A percentile compares a stretch with the other conserved stretches of the same genome.
Evolutionary conservation across 2,888 invertebrate species (phyloP).

Genomic region (Sclerodermus sp.): DNA sequence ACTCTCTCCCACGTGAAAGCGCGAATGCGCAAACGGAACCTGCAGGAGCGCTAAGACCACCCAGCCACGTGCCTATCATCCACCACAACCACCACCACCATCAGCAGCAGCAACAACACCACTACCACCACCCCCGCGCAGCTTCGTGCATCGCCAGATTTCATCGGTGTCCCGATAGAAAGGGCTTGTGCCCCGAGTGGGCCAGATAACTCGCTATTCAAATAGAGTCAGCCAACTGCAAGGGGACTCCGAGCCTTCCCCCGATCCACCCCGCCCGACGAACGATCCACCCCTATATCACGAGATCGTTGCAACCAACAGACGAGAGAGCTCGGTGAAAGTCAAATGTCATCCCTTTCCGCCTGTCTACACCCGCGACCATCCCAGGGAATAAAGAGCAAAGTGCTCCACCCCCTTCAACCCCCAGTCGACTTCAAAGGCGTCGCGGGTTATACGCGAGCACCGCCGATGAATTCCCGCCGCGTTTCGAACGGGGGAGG

Average conservation of each 20-base stretch:
- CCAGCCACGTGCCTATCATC: too few species aligned
- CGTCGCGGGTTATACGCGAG: too few species aligned
- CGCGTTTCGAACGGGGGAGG: too few species aligned
- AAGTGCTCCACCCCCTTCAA: conserved; percentile 20
- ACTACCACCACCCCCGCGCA: too few species aligned
- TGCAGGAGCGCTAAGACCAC: too few species aligned
- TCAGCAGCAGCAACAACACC: too few species aligned
- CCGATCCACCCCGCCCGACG: too few species aligned
- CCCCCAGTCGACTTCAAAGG: too few species aligned
- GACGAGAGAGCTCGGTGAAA: conserved; percentile 8
- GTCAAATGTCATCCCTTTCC: conserved; percentile 18
- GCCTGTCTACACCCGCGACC: neutral
- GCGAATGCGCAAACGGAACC: neutral
- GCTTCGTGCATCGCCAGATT: conserved; percentile 24
- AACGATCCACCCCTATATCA: conserved; percentile 9
- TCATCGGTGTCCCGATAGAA: conserved; percentile 22
- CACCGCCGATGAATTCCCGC: too few species aligned
- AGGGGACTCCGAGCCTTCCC: too few species aligned
- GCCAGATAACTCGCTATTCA: conserved; percentile 24
- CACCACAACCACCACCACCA: too few species aligned
- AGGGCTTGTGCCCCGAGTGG: conserved; percentile 5
- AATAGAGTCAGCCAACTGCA: too few species aligned
- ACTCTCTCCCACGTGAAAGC: neutral
- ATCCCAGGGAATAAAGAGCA: conserved; percentile 19
- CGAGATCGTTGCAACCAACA: neutral